Conservation (phyloP, 1,140 invertebrate species). For the Drosophila tristis region DNA sequence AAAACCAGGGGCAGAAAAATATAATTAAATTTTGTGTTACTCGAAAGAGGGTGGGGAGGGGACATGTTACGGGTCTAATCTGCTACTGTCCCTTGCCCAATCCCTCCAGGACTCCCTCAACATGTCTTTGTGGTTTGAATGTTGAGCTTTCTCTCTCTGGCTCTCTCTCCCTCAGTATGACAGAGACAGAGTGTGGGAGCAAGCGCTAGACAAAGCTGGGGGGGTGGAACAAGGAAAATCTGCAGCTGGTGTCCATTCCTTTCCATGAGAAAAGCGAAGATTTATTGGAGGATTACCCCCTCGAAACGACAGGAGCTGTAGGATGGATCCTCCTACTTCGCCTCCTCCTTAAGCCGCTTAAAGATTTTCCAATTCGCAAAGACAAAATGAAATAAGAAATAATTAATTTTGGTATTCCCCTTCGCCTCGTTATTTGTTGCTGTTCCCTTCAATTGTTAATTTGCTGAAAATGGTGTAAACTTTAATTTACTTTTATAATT, state of each 20-base stretch:
- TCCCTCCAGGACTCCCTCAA: neutral
- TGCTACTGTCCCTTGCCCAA: neutral
- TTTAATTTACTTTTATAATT: conserved; percentile 48
- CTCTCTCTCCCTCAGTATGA: conserved; percentile 5
- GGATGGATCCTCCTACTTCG: neutral
- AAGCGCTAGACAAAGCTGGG: conserved; percentile 46
- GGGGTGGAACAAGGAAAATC: conserved; percentile 24
- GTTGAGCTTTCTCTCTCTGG: conserved; percentile 27
- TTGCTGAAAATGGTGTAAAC: conserved; percentile 21
- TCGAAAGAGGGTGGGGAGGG: conserved; percentile 18
- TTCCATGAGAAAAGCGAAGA: conserved; percentile 30
- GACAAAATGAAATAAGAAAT: conserved; percentile 49
- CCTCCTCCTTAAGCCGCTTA: conserved; percentile 58
- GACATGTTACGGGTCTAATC: conserved; percentile 1
- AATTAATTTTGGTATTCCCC: conserved; percentile 31
- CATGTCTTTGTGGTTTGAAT: conserved; percentile 43
- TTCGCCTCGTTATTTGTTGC: conserved; percentile 28
- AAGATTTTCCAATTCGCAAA: conserved; percentile 61
- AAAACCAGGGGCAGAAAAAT: conserved; percentile 44
- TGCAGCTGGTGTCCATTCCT: conserved; percentile 52
- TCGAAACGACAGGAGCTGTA: conserved; percentile 39
- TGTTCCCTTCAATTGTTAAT: conserved; percentile 32
- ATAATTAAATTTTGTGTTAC: conserved; percentile 65
- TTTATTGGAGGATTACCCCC: conserved; percentile 60
- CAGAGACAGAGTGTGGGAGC: conserved; percentile 19